Base-by-base conservation (phyloP, 2,113 vertebrate genomes). In the Phoenicopterus ruber region DNA sequence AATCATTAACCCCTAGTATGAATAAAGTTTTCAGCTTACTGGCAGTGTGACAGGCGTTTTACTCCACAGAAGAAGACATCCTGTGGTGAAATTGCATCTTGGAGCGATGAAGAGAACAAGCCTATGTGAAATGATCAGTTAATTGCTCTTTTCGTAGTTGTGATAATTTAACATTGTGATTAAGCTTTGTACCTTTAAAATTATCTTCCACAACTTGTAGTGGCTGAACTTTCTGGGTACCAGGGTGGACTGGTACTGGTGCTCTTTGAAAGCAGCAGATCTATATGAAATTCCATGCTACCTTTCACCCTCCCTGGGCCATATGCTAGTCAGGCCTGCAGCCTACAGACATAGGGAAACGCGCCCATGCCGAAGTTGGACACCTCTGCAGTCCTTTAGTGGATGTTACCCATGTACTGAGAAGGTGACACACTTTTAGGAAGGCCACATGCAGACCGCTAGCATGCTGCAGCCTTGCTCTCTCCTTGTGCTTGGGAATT, bases 241-340 rank as follows among this genome's bases (percentile, higher is more conserved):
- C 1, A 3, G 44, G 47, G 13, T 42, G n/a, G 14, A 17, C 65
- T 55, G 8, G 32, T 28, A 17, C 22, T 28, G 34, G 13, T 29
- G 32, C 34, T 91, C 5, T 40, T 72, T 21, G 13, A 57, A 55
- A 44, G 47, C 3, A 2, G 21, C 46, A 65, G 10, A 52, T 65
- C 15, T 44, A 0, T 19, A 2, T 40, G 26, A 46, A 22, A 34
- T 55, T 17, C 7, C 6, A 3, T 58, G 8, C 24, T 49, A 2
- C 47, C 5, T 82, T 49, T 44, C 13, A 7, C 16, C 12, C 40
- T 47, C 7, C 15, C 29, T 69, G 66, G 46, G 25, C 32, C 10
- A 1, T 7, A 19, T 54, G 36, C 38, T 77, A 10, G 15, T 31
- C n/a, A 34, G 74, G 34, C 40, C 42, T 57, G 16, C 17, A 62